These are phyloP conservation scores for Megaceryle alcyon DNA, from an alignment of 2,797 vertebrate species.

Conservation along the genomic window DNA sequence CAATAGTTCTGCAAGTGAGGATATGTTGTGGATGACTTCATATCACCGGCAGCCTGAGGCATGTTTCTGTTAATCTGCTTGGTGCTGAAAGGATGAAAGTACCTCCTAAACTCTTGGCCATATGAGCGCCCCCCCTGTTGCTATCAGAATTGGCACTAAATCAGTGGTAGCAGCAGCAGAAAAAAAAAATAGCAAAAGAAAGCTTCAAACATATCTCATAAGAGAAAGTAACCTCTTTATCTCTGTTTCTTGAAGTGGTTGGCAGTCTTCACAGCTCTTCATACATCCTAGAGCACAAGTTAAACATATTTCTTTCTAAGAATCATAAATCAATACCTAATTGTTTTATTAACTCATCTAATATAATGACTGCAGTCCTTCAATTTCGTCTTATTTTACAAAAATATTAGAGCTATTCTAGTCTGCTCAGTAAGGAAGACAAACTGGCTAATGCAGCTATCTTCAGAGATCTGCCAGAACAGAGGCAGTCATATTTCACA, in stretches of 20 bases:
- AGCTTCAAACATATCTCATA: not conserved
- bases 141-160: not conserved
- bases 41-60: not conserved
- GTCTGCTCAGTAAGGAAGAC: not conserved
- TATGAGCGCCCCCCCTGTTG: not conserved
- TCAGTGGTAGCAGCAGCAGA: not conserved
- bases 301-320: not conserved
- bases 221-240: not conserved
- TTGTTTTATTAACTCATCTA: not conserved
- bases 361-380: not conserved
- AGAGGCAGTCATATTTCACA: not conserved
- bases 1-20: not conserved
- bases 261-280: not conserved
- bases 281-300: not conserved
- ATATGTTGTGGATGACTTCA: not conserved
- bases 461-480: not conserved
- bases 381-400: not conserved
- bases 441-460: not conserved
- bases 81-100: not conserved
- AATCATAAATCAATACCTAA: not conserved
- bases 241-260: not conserved
- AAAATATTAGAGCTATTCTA: not conserved
- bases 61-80: not conserved
- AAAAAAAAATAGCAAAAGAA: not conserved
- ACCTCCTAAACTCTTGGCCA: not conserved